Percentiles rank a stretch among this genome's conserved stretches.
Evolutionary conservation across 2,113 vertebrate genomes (phyloP).

Genomic region (Polypterus senegalus): DNA sequence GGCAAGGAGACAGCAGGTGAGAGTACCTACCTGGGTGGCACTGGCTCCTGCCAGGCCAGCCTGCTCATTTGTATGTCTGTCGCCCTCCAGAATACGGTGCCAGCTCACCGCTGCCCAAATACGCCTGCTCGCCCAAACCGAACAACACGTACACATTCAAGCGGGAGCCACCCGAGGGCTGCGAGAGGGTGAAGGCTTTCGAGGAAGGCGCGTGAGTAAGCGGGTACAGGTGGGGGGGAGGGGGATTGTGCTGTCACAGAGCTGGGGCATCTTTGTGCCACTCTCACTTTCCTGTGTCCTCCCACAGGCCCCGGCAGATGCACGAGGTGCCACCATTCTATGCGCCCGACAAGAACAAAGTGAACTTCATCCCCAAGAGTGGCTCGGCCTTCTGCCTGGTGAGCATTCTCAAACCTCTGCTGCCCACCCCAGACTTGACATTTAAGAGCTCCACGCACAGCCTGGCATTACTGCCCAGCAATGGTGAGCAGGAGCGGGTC

Average conservation of each 20-base stretch:
- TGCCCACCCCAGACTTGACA: slow-evolving; percentile 78
- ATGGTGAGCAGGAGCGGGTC: slow-evolving; percentile 62
- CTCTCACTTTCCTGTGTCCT: neutral
- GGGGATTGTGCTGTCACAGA: too few relatives aligned
- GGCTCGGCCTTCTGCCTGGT: slow-evolving; percentile 98
- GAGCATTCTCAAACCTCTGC: slow-evolving; percentile 93
- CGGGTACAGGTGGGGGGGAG: too few relatives aligned
- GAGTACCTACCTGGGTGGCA: too few relatives aligned
- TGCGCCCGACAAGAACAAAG: slow-evolving; percentile 98
- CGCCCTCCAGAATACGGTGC: slow-evolving; percentile 72
- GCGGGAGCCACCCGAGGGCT: slow-evolving; percentile 93
- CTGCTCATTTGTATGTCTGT: neutral
- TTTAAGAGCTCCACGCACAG: slow-evolving; percentile 71
- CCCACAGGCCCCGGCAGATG: slow-evolving; percentile 72
- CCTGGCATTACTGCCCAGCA: slow-evolving; percentile 58
- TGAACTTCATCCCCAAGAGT: slow-evolving; percentile 98
- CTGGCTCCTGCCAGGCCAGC: neutral
- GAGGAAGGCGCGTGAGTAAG: slow-evolving; percentile 87
- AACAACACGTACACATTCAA: slow-evolving; percentile 99
- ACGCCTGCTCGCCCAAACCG: slow-evolving; percentile 91
- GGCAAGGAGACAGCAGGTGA: slow-evolving; percentile 90
- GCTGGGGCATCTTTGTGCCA: neutral
- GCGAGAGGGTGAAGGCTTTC: slow-evolving; percentile 88
- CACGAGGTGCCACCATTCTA: slow-evolving; percentile 89
- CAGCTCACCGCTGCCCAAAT: slow-evolving; percentile 91